Conservation (phyloP, 2,888 invertebrate species). For the Cantharis lateralis region DNA sequence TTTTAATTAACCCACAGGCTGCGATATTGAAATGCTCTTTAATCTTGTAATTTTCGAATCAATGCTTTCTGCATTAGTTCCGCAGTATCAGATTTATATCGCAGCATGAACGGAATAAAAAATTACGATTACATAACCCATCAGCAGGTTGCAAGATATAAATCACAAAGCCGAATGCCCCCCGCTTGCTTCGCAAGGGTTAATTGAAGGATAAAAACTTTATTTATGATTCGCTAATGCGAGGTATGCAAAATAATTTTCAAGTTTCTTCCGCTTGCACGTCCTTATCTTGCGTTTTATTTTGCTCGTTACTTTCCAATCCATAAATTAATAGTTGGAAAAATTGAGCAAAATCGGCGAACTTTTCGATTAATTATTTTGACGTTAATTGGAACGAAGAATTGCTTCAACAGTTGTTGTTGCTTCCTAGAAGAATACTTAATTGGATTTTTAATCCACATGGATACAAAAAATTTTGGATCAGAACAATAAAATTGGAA, state of each 20-base stretch:
- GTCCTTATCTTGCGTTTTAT: neutral
- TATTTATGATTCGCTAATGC: conserved; percentile 12
- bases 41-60: neutral
- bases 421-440: neutral
- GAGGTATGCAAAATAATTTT: neutral
- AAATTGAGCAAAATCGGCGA: neutral
- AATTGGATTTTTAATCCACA: neutral
- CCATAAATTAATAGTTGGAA: neutral
- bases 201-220: conserved; percentile 24
- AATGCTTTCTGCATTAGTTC: neutral
- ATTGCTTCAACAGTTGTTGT: neutral
- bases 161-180: neutral
- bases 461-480: neutral
- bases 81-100: neutral
- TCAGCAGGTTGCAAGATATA: neutral
- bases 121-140: neutral
- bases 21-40: neutral
- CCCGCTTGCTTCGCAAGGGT: conserved; percentile 6
- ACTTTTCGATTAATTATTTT: neutral
- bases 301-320: neutral
- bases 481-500: neutral
- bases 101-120: neutral
- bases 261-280: neutral
- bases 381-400: neutral
- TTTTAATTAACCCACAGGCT: neutral